phyloP scores from a whole-genome alignment of 1,140 invertebrate species.

The Nasonia vitripennis region DNA sequence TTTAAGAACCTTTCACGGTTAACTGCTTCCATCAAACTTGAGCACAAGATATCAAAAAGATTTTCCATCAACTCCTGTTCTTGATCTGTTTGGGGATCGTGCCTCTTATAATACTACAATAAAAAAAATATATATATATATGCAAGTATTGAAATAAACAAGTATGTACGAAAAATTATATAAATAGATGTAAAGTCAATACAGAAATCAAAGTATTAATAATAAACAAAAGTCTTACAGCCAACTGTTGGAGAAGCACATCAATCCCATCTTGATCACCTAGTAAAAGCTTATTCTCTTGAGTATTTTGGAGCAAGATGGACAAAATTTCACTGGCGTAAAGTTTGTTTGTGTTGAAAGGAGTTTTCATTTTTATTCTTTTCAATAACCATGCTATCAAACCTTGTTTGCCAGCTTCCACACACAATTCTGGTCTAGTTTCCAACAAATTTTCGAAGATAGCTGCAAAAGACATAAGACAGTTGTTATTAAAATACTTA shows the following conservation, averaged over 20 bases:
- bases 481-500: slow-evolving; percentile 24
- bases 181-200: background rate
- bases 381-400: slow-evolving; percentile 95
- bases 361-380: slow-evolving; percentile 88
- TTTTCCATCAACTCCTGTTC: slow-evolving; percentile 99
- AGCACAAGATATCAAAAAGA: slow-evolving; percentile 96
- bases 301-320: slow-evolving; percentile 93
- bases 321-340: slow-evolving; percentile 97
- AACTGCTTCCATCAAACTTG: slow-evolving; percentile 88
- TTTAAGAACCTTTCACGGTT: slow-evolving; percentile 95
- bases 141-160: background rate
- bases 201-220: slow-evolving; percentile 19
- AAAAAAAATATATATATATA: slow-evolving; percentile 12
- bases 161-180: too few species aligned
- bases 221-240: slow-evolving; percentile 75
- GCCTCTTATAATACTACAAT: slow-evolving; percentile 91
- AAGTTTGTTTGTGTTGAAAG: slow-evolving; percentile 97
- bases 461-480: slow-evolving; percentile 71
- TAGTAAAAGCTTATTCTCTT: slow-evolving; percentile 87
- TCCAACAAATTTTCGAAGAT: slow-evolving; percentile 96
- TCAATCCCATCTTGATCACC: slow-evolving; percentile 98
- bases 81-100: slow-evolving; percentile 92
- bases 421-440: slow-evolving; percentile 88
- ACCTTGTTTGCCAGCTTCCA: slow-evolving; percentile 91
- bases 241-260: slow-evolving; percentile 94